Evolutionary conservation across 1,140 invertebrate genomes (phyloP).

Genomic region (Pseudomyrmex gracilis): DNA sequence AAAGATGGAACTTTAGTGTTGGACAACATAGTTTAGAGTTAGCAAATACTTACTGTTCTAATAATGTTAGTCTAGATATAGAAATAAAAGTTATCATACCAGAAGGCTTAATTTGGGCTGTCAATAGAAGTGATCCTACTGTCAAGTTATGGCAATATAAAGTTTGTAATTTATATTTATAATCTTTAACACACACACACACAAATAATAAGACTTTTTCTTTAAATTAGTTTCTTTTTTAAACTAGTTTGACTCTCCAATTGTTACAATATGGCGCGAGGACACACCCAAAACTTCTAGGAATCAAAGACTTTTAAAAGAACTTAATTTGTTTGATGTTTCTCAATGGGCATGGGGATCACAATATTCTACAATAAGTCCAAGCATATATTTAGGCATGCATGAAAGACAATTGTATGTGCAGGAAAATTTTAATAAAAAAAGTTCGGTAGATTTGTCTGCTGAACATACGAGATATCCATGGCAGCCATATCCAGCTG

Average conservation of each 20-base stretch:
- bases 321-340: slow-evolving; percentile 91
- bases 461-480: slow-evolving; percentile 85
- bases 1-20: slow-evolving; percentile 98
- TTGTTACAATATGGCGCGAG: slow-evolving; percentile 93
- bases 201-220: slow-evolving; percentile 16
- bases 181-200: slow-evolving; percentile 8
- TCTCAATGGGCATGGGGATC: slow-evolving; percentile 84
- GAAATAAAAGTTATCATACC: slow-evolving; percentile 90
- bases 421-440: slow-evolving; percentile 88
- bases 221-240: slow-evolving; percentile 48
- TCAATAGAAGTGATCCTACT: slow-evolving; percentile 86
- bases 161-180: slow-evolving; percentile 81
- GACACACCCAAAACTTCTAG: slow-evolving; percentile 75
- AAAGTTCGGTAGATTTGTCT: slow-evolving; percentile 79
- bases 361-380: slow-evolving; percentile 82
- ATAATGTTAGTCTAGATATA: slow-evolving; percentile 83
- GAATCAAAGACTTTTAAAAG: slow-evolving; percentile 86
- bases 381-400: slow-evolving; percentile 94
- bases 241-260: slow-evolving; percentile 91
- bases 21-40: slow-evolving; percentile 93
- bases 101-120: slow-evolving; percentile 90
- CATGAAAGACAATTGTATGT: slow-evolving; percentile 94
- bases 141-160: slow-evolving; percentile 90
- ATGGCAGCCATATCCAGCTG: slow-evolving; percentile 89
- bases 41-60: slow-evolving; percentile 85